These are phyloP conservation scores for Helicoverpa zea DNA, from an alignment of 1,140 invertebrate species.

Conservation along the genomic window DNA sequence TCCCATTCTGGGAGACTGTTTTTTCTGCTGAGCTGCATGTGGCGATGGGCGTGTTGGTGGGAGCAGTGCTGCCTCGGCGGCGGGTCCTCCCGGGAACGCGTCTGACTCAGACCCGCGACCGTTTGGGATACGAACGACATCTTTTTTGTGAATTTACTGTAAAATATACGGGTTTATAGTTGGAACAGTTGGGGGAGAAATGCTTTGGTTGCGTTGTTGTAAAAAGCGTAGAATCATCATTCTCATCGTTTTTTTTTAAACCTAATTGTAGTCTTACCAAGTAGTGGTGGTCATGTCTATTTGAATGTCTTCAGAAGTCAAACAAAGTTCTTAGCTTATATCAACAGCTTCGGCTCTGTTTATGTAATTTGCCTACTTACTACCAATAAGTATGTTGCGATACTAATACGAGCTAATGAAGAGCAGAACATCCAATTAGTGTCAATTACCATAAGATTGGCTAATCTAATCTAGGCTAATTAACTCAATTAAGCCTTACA, in stretches of 20 bases:
- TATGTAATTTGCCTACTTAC: neutral
- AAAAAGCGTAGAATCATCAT: neutral
- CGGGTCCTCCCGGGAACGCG: constrained; percentile 68
- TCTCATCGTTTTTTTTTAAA: no score
- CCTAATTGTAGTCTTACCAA: no score
- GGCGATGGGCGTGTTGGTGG: constrained; percentile 77
- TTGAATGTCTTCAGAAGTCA: no score
- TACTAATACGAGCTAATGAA: neutral
- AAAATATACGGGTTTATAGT: constrained; percentile 44
- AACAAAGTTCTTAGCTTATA: no score
- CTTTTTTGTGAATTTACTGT: constrained; percentile 47
- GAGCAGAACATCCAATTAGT: constrained; percentile 21
- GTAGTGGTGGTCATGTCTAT: no score
- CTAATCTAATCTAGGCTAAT: constrained; percentile 27
- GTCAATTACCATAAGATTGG: constrained; percentile 3
- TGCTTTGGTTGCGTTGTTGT: neutral
- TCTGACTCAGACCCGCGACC: constrained; percentile 78
- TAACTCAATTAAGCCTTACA: neutral
- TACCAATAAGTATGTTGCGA: neutral
- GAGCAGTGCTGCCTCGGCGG: constrained; percentile 81
- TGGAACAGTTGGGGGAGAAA: neutral
- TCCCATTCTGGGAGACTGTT: constrained; percentile 83
- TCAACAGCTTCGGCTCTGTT: neutral
- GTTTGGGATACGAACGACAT: constrained; percentile 85
- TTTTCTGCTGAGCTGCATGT: constrained; percentile 76